These are phyloP conservation scores for Aviceda subcristata DNA, from an alignment of 2,113 vertebrate genomes.

Conservation along the genomic window DNA sequence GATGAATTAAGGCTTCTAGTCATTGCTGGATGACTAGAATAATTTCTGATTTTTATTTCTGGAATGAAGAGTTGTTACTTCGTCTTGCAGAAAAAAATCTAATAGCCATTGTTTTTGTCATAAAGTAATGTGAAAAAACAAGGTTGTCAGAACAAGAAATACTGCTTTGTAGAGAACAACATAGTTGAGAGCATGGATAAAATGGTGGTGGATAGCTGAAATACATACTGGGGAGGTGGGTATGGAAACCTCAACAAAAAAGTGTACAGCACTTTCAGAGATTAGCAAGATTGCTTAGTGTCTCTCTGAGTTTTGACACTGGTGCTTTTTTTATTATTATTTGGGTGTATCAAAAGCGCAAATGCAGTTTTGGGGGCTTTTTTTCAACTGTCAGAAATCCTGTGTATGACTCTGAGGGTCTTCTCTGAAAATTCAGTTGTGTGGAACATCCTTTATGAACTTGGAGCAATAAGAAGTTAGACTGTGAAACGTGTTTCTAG, in stretches of 20 bases:
- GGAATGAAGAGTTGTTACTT: not conserved
- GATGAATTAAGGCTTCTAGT: not conserved
- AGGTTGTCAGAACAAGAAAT: not conserved
- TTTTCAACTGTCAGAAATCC: not conserved
- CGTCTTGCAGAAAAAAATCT: not conserved
- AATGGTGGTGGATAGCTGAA: not conserved
- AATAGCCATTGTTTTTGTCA: not conserved
- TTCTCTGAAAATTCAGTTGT: not conserved
- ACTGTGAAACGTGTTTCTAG: not conserved
- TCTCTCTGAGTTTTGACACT: not conserved
- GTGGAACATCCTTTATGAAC: rapidly evolving
- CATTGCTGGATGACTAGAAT: too few relatives aligned
- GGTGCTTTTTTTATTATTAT: not conserved
- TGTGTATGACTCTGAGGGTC: not conserved
- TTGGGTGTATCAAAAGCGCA: not conserved
- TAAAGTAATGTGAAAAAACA: not conserved
- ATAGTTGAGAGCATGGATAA: not conserved
- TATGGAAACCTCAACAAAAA: not conserved
- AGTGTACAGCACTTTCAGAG: not conserved
- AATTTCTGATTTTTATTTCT: not conserved
- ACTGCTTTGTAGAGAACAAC: not conserved
- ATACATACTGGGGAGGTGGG: not conserved
- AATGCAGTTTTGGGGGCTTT: not conserved
- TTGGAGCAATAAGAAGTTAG: not conserved
- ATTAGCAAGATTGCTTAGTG: not conserved